Evolutionary conservation across 1,140 invertebrate species (phyloP).

Genomic region (Galendromus occidentalis): DNA sequence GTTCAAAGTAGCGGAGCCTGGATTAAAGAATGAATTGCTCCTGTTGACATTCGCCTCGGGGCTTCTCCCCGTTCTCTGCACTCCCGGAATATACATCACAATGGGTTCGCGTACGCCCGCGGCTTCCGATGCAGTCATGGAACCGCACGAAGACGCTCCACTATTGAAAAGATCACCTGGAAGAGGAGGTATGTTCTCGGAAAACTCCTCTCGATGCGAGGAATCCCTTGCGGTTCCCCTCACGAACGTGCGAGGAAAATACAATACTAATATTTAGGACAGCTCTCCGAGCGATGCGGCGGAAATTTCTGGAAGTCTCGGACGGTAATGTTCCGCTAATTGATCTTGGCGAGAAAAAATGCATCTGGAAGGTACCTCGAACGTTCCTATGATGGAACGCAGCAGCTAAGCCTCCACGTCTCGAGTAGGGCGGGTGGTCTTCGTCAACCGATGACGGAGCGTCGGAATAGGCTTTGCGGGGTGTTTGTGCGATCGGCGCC

Average conservation of each 20-base stretch:
- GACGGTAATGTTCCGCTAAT: too few relatives aligned
- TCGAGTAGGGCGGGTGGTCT: background rate
- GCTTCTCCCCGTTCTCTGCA: background rate
- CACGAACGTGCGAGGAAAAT: too few relatives aligned
- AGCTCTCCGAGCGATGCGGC: too few relatives aligned
- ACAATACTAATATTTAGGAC: too few relatives aligned
- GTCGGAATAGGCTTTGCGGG: constrained; percentile 1
- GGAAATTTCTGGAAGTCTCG: too few relatives aligned
- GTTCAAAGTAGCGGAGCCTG: background rate
- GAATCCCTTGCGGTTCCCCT: too few relatives aligned
- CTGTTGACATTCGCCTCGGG: background rate
- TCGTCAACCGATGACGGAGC: constrained; percentile 2
- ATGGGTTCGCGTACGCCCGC: constrained; percentile 2
- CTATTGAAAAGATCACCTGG: background rate
- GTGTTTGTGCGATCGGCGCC: background rate
- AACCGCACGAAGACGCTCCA: constrained; percentile 1
- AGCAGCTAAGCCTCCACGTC: background rate
- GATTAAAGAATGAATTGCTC: constrained; percentile 1
- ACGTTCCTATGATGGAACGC: constrained; percentile 1
- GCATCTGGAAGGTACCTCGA: background rate
- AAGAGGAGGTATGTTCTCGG: background rate
- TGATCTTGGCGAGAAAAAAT: too few relatives aligned
- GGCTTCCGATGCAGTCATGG: background rate
- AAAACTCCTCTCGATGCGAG: too few relatives aligned
- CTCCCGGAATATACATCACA: constrained; percentile 3